Percentiles rank a stretch among this genome's conserved stretches.
Evolutionary conservation across 2,888 invertebrate species (phyloP).

Genomic region (Dastarcus helophoroides): DNA sequence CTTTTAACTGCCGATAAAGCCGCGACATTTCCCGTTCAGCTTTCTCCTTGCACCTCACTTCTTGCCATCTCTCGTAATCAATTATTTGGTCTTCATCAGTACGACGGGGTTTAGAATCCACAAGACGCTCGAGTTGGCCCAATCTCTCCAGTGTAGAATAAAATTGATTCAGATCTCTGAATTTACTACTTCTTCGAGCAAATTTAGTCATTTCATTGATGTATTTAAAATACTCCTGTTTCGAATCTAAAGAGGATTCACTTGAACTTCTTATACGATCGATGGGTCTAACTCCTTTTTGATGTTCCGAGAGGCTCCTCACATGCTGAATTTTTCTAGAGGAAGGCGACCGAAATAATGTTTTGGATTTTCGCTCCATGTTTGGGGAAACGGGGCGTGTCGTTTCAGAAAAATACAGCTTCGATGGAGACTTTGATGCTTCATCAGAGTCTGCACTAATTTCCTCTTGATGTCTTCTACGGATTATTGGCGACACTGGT

Average conservation of each 20-base stretch:
- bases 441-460: no score
- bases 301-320: no score
- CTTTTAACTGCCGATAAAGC: slow-evolving; percentile 63
- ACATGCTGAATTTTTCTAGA: no score
- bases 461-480: slow-evolving; percentile 8
- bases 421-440: slow-evolving; percentile 1
- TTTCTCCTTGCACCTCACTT: slow-evolving; percentile 63
- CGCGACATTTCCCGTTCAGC: slow-evolving; percentile 72
- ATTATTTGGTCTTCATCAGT: slow-evolving; percentile 68
- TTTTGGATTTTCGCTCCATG: no score
- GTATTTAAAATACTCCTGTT: no score
- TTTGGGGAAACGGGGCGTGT: no score
- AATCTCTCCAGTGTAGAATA: slow-evolving; percentile 78
- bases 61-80: slow-evolving; percentile 80
- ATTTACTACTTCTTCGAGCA: slow-evolving; percentile 62
- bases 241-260: no score
- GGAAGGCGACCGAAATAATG: no score
- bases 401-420: slow-evolving; percentile 5
- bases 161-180: slow-evolving; percentile 74
- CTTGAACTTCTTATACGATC: no score
- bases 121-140: slow-evolving; percentile 66
- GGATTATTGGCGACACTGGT: slow-evolving; percentile 36
- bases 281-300: no score
- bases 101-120: slow-evolving; percentile 61
- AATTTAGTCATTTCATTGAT: slow-evolving; percentile 53